A percentile compares a stretch with the other conserved stretches of the same genome.
phyloP scores from a whole-genome alignment of 2,797 vertebrate genomes.

The Pyrocephalus nanus region DNA sequence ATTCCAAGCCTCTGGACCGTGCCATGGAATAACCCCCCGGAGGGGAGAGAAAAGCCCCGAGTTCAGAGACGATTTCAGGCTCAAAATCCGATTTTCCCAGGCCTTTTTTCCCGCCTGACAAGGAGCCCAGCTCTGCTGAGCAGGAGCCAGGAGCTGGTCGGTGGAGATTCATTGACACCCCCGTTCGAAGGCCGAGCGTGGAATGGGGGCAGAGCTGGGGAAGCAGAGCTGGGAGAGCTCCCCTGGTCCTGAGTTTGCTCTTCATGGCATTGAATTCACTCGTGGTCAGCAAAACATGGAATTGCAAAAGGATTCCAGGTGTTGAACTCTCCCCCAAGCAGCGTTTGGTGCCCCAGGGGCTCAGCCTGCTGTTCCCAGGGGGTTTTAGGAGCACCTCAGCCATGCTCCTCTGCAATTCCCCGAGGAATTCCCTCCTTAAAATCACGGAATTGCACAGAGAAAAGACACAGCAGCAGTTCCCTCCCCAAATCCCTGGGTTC shows the following conservation, averaged over 20 bases:
- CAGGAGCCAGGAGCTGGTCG: accelerated
- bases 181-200: background rate
- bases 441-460: background rate
- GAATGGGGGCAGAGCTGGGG: background rate
- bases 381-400: background rate
- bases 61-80: background rate
- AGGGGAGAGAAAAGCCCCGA: background rate
- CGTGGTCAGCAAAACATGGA: accelerated
- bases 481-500: accelerated
- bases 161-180: background rate
- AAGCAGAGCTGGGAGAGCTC: background rate
- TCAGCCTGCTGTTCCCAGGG: accelerated
- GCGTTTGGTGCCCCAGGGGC: background rate
- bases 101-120: accelerated
- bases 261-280: accelerated
- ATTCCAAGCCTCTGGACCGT: background rate
- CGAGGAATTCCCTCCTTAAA: background rate
- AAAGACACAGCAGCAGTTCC: background rate
- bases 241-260: background rate
- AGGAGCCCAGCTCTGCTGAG: background rate
- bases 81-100: background rate
- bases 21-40: background rate
- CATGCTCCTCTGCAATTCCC: background rate
- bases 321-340: accelerated
- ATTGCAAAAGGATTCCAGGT: accelerated